phyloP scores from a whole-genome alignment of 2,888 invertebrate species.

The Neoitamus cyanurus region DNA sequence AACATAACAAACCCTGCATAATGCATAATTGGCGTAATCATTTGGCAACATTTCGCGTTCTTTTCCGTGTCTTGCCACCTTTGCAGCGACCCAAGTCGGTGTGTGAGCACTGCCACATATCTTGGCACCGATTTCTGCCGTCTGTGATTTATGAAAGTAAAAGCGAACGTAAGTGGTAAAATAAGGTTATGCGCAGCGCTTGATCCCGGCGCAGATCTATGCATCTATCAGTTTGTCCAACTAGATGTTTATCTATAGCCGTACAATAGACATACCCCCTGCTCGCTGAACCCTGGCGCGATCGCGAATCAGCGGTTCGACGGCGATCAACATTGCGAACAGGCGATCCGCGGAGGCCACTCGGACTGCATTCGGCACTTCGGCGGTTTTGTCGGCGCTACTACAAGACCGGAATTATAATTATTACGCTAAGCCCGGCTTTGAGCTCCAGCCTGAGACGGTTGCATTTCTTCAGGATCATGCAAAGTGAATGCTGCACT shows the following conservation, averaged over 20 bases:
- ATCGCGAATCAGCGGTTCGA: not conserved
- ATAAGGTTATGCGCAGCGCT: constrained; percentile 48
- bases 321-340: not conserved
- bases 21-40: constrained; percentile 49
- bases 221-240: constrained; percentile 38
- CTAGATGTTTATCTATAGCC: constrained; percentile 24
- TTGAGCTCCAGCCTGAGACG: constrained; percentile 4
- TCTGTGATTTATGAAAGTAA: constrained; percentile 51
- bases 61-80: constrained; percentile 46
- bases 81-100: constrained; percentile 39
- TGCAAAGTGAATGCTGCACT: constrained; percentile 46
- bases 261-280: constrained; percentile 12
- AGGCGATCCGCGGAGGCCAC: not conserved
- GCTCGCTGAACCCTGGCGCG: constrained; percentile 1
- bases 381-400: constrained; percentile 16
- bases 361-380: constrained; percentile 5
- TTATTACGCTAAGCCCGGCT: constrained; percentile 14
- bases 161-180: constrained; percentile 48
- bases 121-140: constrained; percentile 48
- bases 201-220: constrained; percentile 47
- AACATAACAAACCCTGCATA: constrained; percentile 49
- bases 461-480: constrained; percentile 31
- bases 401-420: constrained; percentile 47
- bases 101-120: constrained; percentile 43
- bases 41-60: constrained; percentile 39